Evolutionary conservation across 2,797 vertebrate species (phyloP).

Genomic region (Rhodeus uyekii): DNA sequence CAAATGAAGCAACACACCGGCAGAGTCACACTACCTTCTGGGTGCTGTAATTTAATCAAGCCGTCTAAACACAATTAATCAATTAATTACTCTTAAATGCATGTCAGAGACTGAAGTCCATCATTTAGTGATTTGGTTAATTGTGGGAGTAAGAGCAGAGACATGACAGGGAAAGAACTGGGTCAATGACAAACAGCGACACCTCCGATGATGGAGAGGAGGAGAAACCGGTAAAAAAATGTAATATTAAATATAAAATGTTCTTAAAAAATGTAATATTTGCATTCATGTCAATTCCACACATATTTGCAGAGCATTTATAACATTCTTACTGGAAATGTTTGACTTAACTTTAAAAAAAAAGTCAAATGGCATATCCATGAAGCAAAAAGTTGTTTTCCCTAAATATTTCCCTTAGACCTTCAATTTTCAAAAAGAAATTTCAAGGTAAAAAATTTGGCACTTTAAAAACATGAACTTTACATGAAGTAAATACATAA

Average conservation of each 20-base stretch:
- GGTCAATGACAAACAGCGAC: background rate
- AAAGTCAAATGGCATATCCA: background rate
- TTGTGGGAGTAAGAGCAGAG: constrained; percentile 42
- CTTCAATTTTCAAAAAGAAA: background rate
- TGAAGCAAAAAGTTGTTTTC: background rate
- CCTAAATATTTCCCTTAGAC: background rate
- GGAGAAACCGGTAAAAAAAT: background rate
- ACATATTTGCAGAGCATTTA: background rate
- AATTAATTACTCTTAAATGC: constrained; percentile 60
- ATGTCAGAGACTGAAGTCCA: constrained; percentile 55
- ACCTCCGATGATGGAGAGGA: background rate
- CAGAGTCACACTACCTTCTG: constrained; percentile 51
- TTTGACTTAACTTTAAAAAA: background rate
- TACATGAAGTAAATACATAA: background rate
- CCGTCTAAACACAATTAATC: constrained; percentile 60
- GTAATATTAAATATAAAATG: too few relatives aligned
- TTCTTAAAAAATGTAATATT: background rate
- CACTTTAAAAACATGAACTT: background rate
- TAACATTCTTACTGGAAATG: background rate
- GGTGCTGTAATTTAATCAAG: constrained; percentile 57
- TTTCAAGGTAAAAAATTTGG: too few relatives aligned
- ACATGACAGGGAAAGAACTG: constrained; percentile 37
- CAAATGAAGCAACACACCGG: constrained; percentile 44
- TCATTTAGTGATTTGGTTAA: constrained; percentile 59
- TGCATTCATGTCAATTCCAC: background rate